These are phyloP conservation scores for Cenopis cana DNA, from an alignment of 2,888 invertebrate species.

Conservation along the genomic window DNA sequence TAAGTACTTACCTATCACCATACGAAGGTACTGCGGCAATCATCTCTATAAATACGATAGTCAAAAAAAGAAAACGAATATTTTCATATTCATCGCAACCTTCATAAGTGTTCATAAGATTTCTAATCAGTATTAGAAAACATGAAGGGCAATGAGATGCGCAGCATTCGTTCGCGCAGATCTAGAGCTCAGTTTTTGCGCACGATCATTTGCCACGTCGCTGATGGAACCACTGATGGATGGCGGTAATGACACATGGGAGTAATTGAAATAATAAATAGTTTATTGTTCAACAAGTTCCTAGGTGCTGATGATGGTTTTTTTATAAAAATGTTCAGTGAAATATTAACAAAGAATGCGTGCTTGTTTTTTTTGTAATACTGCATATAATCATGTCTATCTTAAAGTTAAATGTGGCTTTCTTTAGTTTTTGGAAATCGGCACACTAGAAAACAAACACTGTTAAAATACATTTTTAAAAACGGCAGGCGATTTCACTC, in stretches of 20 bases:
- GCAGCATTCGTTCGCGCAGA: conserved; percentile 40
- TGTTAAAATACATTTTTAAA: no score
- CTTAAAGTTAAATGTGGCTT: no score
- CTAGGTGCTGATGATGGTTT: not conserved
- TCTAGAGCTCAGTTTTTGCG: conserved; percentile 47
- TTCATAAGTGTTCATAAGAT: conserved; percentile 2
- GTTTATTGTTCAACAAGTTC: conserved; percentile 24
- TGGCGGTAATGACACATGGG: conserved; percentile 36
- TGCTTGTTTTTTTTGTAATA: no score
- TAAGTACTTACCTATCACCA: no score
- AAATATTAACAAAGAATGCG: not conserved
- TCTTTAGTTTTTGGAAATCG: no score
- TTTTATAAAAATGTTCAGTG: not conserved
- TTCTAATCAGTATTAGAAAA: conserved; percentile 44
- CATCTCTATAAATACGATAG: no score
- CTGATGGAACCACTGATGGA: conserved; percentile 45
- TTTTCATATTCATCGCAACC: conserved; percentile 3
- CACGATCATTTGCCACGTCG: conserved; percentile 46
- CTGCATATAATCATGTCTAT: no score
- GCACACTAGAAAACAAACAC: no score
- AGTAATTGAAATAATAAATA: conserved; percentile 46
- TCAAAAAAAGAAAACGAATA: not conserved
- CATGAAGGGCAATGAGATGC: conserved; percentile 47
- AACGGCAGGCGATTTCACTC: no score
- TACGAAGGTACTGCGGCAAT: no score